Base-by-base conservation (phyloP, 2,888 invertebrate genomes). In the Drosophila trichaetosa region DNA sequence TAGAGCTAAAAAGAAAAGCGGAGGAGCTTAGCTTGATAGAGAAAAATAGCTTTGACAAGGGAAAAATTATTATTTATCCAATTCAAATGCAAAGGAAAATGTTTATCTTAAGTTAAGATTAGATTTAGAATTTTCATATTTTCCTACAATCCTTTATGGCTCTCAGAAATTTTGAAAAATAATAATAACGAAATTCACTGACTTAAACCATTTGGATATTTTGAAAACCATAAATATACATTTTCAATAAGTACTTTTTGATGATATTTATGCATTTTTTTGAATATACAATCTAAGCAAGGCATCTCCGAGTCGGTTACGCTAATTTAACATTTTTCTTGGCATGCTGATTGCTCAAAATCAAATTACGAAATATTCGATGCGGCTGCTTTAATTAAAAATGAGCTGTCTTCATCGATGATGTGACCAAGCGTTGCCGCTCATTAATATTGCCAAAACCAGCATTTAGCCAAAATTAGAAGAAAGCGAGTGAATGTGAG, bases 391-490 rank as follows among this genome's bases (percentile, higher is more conserved):
- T 82, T 77, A 88, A 85, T 80, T 76, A 83, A 79, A 77, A 56
- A 56, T 66, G 53, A 73, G 68, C 46, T 68, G 38, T 10, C 70
- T 71, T 69, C 65, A 71, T 60, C 48, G 75, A 73, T 78, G 87
- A 79, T 84, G 82, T 70, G 82, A 64, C 52, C 60, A 40, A 60
- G 10, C 40, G 42, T 53, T 46, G n/a, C 53, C 42, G 80, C 64
- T 80, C 73, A 72, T 85, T 83, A 78, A 73, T 77, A 76, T 79
- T 69, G 73, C 87, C 83, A 88, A 86, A 85, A 80, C 67, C 71
- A 86, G 76, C 76, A 76, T 79, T 81, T 83, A 74, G 71, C 70
- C 81, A 80, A 87, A 86, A 89, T 82, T 84, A 82, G 85, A 87
- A 84, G 87, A 89, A 89, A 85, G 84, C 76, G 76, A 77, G 63